These are phyloP conservation scores for Drosophila punjabiensis DNA, from an alignment of 1,140 invertebrate species.

Conservation along the genomic window DNA sequence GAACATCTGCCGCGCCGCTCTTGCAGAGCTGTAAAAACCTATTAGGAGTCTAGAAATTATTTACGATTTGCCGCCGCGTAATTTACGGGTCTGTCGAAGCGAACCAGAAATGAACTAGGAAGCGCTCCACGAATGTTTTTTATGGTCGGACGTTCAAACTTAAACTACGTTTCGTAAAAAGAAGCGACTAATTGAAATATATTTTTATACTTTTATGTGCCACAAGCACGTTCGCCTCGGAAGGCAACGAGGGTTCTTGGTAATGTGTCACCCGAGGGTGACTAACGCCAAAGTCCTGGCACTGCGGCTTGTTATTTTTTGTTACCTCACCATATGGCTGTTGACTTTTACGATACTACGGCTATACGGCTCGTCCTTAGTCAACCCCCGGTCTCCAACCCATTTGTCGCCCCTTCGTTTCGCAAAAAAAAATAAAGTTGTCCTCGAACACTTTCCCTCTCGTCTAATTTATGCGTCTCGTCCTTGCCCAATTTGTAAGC, in stretches of 20 bases:
- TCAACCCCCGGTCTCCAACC: background rate
- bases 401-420: constrained; percentile 11
- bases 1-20: constrained; percentile 60
- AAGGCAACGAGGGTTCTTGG: constrained; percentile 33
- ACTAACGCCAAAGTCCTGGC: constrained; percentile 34
- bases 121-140: constrained; percentile 65
- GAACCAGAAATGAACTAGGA: constrained; percentile 66
- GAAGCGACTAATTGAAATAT: constrained; percentile 78
- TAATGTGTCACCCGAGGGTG: constrained; percentile 69
- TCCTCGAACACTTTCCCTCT: constrained; percentile 49
- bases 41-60: constrained; percentile 77
- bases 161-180: constrained; percentile 57
- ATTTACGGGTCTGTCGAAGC: constrained; percentile 69
- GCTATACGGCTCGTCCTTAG: constrained; percentile 14
- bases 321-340: constrained; percentile 78
- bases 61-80: constrained; percentile 72
- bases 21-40: constrained; percentile 54
- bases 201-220: constrained; percentile 65
- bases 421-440: constrained; percentile 42
- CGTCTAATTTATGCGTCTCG: constrained; percentile 60
- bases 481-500: constrained; percentile 55
- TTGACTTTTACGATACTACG: constrained; percentile 72
- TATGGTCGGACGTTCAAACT: constrained; percentile 58
- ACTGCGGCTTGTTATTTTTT: constrained; percentile 74
- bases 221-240: constrained; percentile 45